Conservation (phyloP, 2,888 invertebrate genomes). For the Stramonita haemastoma region DNA sequence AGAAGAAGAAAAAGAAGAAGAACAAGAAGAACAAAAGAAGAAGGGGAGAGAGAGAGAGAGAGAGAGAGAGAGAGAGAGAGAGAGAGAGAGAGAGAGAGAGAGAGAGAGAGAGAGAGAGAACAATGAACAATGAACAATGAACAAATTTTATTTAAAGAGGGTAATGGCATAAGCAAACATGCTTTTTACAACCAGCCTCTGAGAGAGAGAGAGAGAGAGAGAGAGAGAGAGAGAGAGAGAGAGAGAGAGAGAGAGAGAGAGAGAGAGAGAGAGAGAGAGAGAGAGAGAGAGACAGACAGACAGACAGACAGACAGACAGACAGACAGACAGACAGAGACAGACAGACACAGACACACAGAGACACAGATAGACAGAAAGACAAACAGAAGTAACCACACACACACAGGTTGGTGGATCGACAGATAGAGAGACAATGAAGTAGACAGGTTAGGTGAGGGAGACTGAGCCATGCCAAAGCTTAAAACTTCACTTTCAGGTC, state of each 20-base stretch:
- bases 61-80: too few relatives aligned
- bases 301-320: background rate
- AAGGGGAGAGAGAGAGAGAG: too few relatives aligned
- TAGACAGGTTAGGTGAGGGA: background rate
- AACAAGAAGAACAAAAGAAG: too few relatives aligned
- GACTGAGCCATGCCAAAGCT: background rate
- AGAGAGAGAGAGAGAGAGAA: too few relatives aligned
- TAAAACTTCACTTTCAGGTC: too few relatives aligned
- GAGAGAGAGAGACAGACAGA: background rate
- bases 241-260: background rate
- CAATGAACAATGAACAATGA: too few relatives aligned
- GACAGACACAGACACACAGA: background rate
- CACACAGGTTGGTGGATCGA: background rate
- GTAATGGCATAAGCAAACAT: too few relatives aligned
- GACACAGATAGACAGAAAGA: background rate
- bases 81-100: too few relatives aligned
- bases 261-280: background rate
- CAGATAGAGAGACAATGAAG: background rate
- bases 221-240: background rate
- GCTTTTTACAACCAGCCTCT: too few relatives aligned
- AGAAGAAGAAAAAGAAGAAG: too few relatives aligned
- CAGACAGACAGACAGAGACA: background rate
- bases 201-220: too few relatives aligned
- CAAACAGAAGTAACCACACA: background rate
- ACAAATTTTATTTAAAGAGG: too few relatives aligned